Conservation (phyloP, 1,140 invertebrate genomes). For the Bombus soroeensis region DNA sequence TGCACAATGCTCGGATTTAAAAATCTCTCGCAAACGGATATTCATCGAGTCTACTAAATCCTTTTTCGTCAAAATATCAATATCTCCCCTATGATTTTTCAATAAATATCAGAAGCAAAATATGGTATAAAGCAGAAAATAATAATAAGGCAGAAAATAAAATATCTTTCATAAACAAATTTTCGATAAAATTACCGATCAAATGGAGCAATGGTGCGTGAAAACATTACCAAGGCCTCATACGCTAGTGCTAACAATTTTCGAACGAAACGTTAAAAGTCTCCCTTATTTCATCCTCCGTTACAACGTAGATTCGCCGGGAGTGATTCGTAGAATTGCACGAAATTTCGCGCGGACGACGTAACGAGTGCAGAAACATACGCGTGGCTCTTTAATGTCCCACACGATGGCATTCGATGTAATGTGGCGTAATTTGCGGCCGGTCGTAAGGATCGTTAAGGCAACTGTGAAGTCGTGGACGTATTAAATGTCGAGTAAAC, state of each 20-base stretch:
- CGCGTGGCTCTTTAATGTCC: slow-evolving; percentile 57
- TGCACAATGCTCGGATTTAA: slow-evolving; percentile 52
- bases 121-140: no score
- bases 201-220: background rate
- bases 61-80: background rate
- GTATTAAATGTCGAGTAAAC: slow-evolving; percentile 70
- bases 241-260: background rate
- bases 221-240: background rate
- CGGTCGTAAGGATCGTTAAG: slow-evolving; percentile 62
- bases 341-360: slow-evolving; percentile 13
- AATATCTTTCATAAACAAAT: background rate
- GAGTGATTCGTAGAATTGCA: slow-evolving; percentile 21
- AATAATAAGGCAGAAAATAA: background rate
- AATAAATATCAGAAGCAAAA: background rate
- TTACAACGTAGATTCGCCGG: slow-evolving; percentile 28
- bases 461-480: slow-evolving; percentile 57
- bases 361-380: slow-evolving; percentile 35
- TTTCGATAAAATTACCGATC: no score
- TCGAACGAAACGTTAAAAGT: background rate
- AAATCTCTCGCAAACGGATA: slow-evolving; percentile 45
- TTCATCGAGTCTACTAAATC: background rate
- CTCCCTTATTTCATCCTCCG: background rate
- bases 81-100: no score
- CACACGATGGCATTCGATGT: slow-evolving; percentile 41
- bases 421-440: slow-evolving; percentile 45